Evolutionary conservation across 1,140 invertebrate genomes (phyloP).

Genomic region (Drosophila prosaltans): DNA sequence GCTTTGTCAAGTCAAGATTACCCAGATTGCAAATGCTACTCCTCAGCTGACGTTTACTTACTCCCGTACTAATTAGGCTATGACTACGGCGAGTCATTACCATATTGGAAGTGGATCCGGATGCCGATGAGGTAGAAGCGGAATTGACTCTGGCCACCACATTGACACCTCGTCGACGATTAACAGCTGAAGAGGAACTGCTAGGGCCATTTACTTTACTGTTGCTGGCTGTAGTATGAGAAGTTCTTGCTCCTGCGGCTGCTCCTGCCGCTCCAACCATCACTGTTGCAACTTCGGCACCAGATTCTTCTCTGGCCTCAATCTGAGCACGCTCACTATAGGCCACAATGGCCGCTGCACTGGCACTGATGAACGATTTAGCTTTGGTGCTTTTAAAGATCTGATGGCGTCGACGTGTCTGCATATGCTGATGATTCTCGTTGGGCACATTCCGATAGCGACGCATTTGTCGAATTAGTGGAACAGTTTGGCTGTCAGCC

Average conservation of each 20-base stretch:
- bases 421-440: conserved; percentile 75
- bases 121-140: conserved; percentile 6
- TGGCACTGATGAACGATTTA: conserved; percentile 49
- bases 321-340: conserved; percentile 16
- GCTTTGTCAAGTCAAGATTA: conserved; percentile 58
- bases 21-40: conserved; percentile 61
- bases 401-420: conserved; percentile 57
- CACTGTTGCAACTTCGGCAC: not conserved
- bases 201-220: conserved; percentile 5
- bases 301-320: conserved; percentile 12
- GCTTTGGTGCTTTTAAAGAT: conserved; percentile 53
- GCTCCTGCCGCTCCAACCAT: not conserved
- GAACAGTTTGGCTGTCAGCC: conserved; percentile 5
- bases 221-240: not conserved
- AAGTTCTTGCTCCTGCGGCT: conserved; percentile 2
- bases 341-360: conserved; percentile 52
- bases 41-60: conserved; percentile 71
- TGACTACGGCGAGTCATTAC: conserved; percentile 68
- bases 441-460: conserved; percentile 75
- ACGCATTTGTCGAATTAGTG: conserved; percentile 52
- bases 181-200: not conserved
- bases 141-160: conserved; percentile 19
- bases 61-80: conserved; percentile 35
- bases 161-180: conserved; percentile 26
- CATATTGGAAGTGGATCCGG: conserved; percentile 22